phyloP scores from a whole-genome alignment of 2,888 invertebrate species.

The Pyrochroa serraticornis region DNA sequence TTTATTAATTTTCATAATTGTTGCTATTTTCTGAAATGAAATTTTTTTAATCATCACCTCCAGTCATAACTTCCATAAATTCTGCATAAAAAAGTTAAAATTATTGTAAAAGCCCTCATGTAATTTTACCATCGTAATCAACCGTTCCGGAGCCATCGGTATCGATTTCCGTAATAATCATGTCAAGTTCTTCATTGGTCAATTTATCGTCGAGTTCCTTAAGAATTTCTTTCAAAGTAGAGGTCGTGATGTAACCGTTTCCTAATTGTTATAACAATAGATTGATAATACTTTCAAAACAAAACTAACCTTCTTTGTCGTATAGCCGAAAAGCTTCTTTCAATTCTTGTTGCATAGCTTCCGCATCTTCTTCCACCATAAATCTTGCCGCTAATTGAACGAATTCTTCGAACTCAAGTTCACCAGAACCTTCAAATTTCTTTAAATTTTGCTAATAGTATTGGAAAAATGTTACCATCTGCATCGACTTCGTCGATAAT shows the following conservation, averaged over 20 bases:
- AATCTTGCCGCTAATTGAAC: constrained; percentile 80
- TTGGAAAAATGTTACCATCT: constrained; percentile 69
- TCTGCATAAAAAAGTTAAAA: constrained; percentile 61
- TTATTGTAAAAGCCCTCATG: neutral
- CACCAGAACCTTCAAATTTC: constrained; percentile 75
- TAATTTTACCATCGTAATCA: constrained; percentile 88
- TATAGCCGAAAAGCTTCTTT: constrained; percentile 92
- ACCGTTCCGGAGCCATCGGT: constrained; percentile 97
- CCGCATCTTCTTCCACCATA: constrained; percentile 84
- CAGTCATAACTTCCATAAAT: constrained; percentile 87
- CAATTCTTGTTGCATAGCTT: constrained; percentile 90
- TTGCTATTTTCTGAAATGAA: too few relatives aligned
- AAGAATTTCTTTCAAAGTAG: constrained; percentile 88
- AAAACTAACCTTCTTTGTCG: constrained; percentile 73
- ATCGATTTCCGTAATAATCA: constrained; percentile 98
- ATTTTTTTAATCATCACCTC: constrained; percentile 70
- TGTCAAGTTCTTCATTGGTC: constrained; percentile 89
- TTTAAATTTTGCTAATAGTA: constrained; percentile 4
- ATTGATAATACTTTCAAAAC: neutral
- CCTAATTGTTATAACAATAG: constrained; percentile 59
- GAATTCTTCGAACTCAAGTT: constrained; percentile 89
- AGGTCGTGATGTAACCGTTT: constrained; percentile 91
- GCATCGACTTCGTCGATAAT: constrained; percentile 90
- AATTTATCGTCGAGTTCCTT: constrained; percentile 94
- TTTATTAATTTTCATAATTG: too few relatives aligned